Evolutionary conservation across 2,797 vertebrate genomes (phyloP).

Genomic region (Sebastes alutus): DNA sequence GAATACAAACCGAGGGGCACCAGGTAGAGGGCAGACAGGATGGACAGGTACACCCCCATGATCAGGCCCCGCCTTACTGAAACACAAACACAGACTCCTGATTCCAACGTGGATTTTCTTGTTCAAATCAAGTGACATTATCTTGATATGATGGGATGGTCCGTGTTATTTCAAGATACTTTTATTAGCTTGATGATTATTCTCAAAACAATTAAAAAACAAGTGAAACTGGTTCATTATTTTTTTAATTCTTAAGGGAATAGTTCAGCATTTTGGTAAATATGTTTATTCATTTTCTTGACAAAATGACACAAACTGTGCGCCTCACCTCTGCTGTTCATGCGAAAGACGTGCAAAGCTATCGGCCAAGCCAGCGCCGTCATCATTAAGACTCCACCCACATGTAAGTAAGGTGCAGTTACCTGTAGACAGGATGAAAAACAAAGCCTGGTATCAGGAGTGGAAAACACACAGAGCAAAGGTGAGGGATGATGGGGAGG

Average conservation of each 20-base stretch:
- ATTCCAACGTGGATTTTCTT: neutral
- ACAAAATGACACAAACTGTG: neutral
- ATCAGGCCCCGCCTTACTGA: conserved; percentile 83
- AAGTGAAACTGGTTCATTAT: neutral
- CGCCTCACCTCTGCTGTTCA: conserved; percentile 83
- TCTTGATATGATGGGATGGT: neutral
- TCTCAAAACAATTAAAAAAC: too few species aligned
- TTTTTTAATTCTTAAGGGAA: neutral
- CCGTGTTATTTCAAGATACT: neutral
- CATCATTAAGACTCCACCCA: conserved; percentile 86
- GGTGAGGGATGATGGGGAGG: neutral
- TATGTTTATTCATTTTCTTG: neutral
- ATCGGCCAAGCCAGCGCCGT: conserved; percentile 88
- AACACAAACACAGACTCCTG: conserved; percentile 13
- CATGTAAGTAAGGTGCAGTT: conserved; percentile 89
- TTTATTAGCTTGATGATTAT: neutral
- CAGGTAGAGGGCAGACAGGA: conserved; percentile 86
- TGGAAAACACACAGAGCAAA: neutral
- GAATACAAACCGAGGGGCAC: conserved; percentile 91
- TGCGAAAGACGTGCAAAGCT: conserved; percentile 84
- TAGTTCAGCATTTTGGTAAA: neutral
- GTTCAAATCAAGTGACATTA: neutral
- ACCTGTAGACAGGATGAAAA: conserved; percentile 71
- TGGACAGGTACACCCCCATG: conserved; percentile 81
- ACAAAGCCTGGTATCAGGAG: neutral